Evolutionary conservation across 2,797 vertebrate species (phyloP).

Genomic region (Setipinna tenuifilis): DNA sequence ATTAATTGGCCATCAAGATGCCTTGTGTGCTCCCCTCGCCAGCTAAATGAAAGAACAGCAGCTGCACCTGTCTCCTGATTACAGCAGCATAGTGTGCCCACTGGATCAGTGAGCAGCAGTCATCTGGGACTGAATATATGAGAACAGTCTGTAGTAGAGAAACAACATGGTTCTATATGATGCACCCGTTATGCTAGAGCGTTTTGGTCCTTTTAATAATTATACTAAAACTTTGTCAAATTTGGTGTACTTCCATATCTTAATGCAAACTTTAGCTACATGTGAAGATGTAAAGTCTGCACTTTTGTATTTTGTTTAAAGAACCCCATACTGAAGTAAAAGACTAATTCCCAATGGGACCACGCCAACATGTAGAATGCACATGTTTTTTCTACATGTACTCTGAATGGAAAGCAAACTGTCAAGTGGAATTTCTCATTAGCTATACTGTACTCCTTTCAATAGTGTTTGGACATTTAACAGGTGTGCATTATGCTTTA

Average conservation of each 20-base stretch:
- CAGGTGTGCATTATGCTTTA: constrained; percentile 58
- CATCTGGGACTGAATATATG: neutral
- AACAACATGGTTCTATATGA: neutral
- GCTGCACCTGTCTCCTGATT: neutral
- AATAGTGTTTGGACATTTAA: neutral
- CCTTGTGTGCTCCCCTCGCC: neutral
- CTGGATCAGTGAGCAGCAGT: neutral
- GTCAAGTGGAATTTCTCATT: neutral
- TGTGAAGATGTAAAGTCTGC: neutral
- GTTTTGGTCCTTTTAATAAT: neutral
- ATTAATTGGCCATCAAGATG: neutral
- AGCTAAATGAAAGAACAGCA: constrained; percentile 15
- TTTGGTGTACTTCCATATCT: neutral
- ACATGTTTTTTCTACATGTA: neutral
- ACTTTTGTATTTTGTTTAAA: neutral
- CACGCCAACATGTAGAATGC: neutral
- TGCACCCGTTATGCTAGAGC: neutral
- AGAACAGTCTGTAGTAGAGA: neutral
- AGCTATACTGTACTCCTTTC: neutral
- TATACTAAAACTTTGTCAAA: neutral
- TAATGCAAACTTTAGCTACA: neutral
- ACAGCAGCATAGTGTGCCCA: neutral
- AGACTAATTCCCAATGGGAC: neutral
- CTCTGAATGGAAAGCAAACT: neutral
- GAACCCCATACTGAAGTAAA: neutral